These are phyloP conservation scores for Callinectes sapidus DNA, from an alignment of 2,888 invertebrate genomes.

Conservation along the genomic window DNA sequence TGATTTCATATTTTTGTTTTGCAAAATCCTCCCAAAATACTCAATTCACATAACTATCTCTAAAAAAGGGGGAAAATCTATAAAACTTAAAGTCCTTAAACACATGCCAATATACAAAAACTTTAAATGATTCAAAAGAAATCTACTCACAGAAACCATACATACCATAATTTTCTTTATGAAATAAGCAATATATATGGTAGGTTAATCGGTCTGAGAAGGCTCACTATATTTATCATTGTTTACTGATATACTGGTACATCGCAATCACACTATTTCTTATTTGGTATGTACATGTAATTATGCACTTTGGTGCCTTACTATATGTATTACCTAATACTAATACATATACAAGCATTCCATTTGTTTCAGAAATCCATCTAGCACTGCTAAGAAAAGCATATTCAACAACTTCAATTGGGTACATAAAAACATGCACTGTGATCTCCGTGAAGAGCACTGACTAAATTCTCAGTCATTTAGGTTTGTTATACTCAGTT, in stretches of 20 bases:
- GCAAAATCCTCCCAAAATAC: too few relatives aligned
- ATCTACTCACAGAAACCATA: too few relatives aligned
- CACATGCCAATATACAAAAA: too few relatives aligned
- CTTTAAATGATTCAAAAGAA: too few relatives aligned
- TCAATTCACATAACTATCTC: too few relatives aligned
- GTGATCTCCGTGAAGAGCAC: neutral
- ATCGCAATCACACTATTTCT: conserved; percentile 8
- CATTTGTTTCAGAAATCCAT: neutral
- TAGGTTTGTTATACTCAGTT: neutral
- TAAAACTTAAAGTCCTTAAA: too few relatives aligned
- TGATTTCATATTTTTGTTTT: too few relatives aligned
- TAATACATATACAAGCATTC: conserved; percentile 25
- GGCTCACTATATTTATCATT: neutral
- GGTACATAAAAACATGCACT: neutral
- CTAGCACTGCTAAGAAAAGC: neutral
- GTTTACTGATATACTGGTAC: neutral
- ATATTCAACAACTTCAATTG: neutral
- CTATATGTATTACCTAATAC: neutral
- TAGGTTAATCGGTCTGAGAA: neutral
- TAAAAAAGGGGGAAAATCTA: too few relatives aligned
- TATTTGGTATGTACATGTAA: conserved; percentile 12
- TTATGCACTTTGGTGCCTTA: conserved; percentile 5
- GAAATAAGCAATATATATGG: neutral
- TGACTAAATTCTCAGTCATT: neutral
- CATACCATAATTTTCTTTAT: too few relatives aligned